Percentiles rank a stretch among this genome's conserved stretches.
These are phyloP conservation scores for Mesorhabditis belari DNA, from an alignment of 2,888 invertebrate species.

Conservation along the genomic window DNA sequence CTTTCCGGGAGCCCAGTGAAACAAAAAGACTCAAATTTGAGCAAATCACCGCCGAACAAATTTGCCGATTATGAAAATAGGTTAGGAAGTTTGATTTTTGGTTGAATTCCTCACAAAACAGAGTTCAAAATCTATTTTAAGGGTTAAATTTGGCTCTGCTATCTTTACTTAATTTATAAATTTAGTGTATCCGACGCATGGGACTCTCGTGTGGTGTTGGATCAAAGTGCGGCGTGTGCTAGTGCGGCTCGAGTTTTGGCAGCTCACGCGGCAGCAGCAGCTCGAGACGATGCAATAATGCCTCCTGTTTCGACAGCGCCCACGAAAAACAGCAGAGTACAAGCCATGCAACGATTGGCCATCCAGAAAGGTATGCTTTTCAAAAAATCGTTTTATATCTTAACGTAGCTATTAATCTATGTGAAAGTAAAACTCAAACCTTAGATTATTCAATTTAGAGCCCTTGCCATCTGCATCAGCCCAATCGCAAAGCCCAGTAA, in stretches of 20 bases:
- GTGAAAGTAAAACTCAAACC: no score
- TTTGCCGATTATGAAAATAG: conserved; percentile 50
- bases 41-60: conserved; percentile 24
- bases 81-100: conserved; percentile 13
- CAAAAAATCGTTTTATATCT: no score
- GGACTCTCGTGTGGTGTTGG: conserved; percentile 45
- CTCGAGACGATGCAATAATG: conserved; percentile 33
- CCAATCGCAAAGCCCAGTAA: conserved; percentile 8
- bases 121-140: not conserved
- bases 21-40: conserved; percentile 7
- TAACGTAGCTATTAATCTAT: no score
- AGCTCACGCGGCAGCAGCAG: conserved; percentile 35
- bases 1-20: conserved; percentile 19
- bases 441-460: conserved; percentile 21
- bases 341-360: conserved; percentile 47
- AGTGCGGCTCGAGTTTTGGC: conserved; percentile 47
- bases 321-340: conserved; percentile 43
- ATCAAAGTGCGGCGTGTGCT: conserved; percentile 37
- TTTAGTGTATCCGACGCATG: conserved; percentile 52
- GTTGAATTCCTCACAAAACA: not conserved
- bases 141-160: no score
- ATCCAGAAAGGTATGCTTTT: conserved; percentile 42
- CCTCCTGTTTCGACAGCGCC: conserved; percentile 43
- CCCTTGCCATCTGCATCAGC: conserved; percentile 20
- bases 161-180: not conserved